These are phyloP conservation scores for Lepus oiostolus DNA, from an alignment of 2,797 vertebrate genomes.

Conservation along the genomic window DNA sequence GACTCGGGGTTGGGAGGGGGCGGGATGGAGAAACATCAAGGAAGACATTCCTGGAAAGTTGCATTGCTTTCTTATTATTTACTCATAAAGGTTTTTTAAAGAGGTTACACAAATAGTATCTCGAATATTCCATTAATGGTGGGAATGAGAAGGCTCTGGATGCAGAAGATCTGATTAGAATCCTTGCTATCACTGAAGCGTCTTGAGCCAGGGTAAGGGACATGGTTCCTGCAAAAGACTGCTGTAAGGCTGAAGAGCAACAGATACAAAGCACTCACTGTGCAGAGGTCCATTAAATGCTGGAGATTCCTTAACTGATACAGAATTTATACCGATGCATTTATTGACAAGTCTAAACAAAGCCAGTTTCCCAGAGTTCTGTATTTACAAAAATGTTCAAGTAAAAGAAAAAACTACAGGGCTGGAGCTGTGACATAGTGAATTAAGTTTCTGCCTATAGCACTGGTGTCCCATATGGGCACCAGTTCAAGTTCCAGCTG, in stretches of 20 bases:
- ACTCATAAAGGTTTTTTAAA: not conserved
- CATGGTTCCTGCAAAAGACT: not conserved
- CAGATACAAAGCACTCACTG: not conserved
- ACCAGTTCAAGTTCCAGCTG: no score
- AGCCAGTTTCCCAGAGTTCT: conserved; percentile 28
- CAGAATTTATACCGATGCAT: not conserved
- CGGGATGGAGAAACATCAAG: not conserved
- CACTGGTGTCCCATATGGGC: no score
- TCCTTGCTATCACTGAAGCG: not conserved
- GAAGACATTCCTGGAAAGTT: conserved; percentile 5
- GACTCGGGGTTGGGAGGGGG: no score
- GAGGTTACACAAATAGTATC: not conserved
- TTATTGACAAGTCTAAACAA: conserved; percentile 38
- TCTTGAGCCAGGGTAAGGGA: not conserved
- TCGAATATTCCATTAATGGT: not conserved
- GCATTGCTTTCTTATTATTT: not conserved
- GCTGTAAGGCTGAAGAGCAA: not conserved
- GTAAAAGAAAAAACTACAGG: not conserved
- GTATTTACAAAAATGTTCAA: conserved; percentile 17
- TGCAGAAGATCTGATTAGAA: not conserved
- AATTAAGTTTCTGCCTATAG: no score
- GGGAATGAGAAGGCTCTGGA: conserved; percentile 28
- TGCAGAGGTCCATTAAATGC: not conserved
- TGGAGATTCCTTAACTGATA: not conserved
- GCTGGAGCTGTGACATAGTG: no score